Conservation (phyloP, 2,113 vertebrate species). For the Lynx canadensis region DNA sequence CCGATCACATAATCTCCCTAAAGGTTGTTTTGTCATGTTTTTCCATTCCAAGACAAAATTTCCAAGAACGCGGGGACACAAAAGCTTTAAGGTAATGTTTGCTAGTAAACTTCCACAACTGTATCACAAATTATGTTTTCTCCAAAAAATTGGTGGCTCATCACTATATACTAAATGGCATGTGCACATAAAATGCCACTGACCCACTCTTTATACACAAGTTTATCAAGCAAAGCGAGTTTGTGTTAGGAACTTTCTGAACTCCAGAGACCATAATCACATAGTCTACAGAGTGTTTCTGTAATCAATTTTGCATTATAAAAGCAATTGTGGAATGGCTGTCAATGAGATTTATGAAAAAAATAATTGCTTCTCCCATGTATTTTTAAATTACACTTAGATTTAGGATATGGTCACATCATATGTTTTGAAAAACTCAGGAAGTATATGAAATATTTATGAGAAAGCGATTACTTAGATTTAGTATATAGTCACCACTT, state of each 20-base stretch:
- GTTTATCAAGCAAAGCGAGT: neutral
- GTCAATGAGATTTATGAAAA: neutral
- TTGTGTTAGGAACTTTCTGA: neutral
- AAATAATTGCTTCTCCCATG: neutral
- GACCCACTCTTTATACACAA: neutral
- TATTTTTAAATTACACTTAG: neutral
- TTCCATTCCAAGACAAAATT: neutral
- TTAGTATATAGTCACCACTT: neutral
- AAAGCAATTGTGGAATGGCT: neutral
- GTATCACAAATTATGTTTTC: neutral
- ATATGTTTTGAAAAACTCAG: neutral
- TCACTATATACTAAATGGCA: neutral
- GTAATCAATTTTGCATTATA: neutral
- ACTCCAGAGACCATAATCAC: neutral
- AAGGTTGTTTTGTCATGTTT: neutral
- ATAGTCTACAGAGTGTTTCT: neutral
- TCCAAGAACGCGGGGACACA: neutral
- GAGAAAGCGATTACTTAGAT: neutral
- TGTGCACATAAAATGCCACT: neutral
- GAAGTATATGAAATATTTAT: neutral
- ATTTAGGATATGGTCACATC: neutral
- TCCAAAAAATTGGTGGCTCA: neutral
- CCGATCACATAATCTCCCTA: neutral
- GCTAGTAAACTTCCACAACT: neutral
- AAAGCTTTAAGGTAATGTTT: neutral